Evolutionary conservation across 2,888 invertebrate genomes (phyloP), one percentile per base, ranked within the genome.

Genomic region (Gryllus longicercus): DNA sequence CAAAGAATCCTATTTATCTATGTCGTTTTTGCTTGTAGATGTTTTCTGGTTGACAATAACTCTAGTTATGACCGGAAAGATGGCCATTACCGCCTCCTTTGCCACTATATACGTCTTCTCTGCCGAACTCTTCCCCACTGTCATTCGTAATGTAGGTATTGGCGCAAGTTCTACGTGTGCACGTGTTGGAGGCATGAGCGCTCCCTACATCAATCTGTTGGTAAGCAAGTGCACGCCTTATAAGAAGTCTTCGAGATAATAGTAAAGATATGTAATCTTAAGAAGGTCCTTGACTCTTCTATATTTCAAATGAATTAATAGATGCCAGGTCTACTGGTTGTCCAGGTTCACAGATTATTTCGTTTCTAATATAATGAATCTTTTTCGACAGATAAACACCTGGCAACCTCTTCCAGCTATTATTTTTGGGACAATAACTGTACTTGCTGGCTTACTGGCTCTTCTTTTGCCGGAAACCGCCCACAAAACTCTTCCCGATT

Each of bases 81-180:
- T 93, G 83, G 90, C 92, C 74, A 93, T 93, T 79, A 93, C 93
- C 2, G 90, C 93, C 1, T 92, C 93, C 50, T 93, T 93, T 84
- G 93, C 93, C 75, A 91, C 93, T 0, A 89, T 93, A 76, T 93
- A 93, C 84, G 90, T 93, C 78, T 92, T 93, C 85, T 92, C 93
- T 0, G 92, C 92, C 2, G 93, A 93, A 86, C 92, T 93, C 85
- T 93, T 93, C 84, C 93, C 93, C n/a, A 93, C 93, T 11, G 92
- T 92, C n/a, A 91, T 93, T 76, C 86, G 92, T 83, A 92, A 91
- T 84, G 90, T 90, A 74, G 91, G 91, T 51, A 86, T 92, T 75
- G 92, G 92, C 18, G 90, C 91, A 11, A 89, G 91, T 78, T 92
- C 92, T 8, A 91, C 91, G 81, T 90, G 90, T 82, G 91, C 92